phyloP scores from a whole-genome alignment of 2,888 invertebrate genomes.

The Oxytorus armatus region DNA sequence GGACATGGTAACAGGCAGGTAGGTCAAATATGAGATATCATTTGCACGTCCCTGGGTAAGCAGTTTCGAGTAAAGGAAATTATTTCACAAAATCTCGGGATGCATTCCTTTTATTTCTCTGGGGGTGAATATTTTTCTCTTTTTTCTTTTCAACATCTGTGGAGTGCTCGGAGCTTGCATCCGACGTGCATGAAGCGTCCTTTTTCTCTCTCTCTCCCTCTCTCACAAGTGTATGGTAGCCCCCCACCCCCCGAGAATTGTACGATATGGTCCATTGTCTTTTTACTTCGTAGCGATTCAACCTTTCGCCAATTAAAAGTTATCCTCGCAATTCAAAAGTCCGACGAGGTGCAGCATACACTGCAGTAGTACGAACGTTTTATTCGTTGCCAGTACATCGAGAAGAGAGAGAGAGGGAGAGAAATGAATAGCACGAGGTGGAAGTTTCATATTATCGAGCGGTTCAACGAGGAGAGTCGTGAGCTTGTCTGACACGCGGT shows the following conservation, averaged over 20 bases:
- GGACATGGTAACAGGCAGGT: background rate
- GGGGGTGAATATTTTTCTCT: conserved; percentile 9
- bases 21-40: background rate
- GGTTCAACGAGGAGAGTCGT: conserved; percentile 50
- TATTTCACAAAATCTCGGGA: background rate
- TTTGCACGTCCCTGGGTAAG: background rate
- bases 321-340: conserved; percentile 51
- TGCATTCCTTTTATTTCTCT: background rate
- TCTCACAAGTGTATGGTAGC: conserved; percentile 10
- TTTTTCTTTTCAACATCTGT: conserved; percentile 1
- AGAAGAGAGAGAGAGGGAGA: conserved; percentile 9
- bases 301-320: conserved; percentile 64
- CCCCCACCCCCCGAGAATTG: conserved; percentile 5
- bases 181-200: background rate
- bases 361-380: conserved; percentile 46
- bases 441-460: conserved; percentile 59
- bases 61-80: background rate
- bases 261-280: conserved; percentile 53
- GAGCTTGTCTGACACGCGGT: conserved; percentile 23
- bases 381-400: too few relatives aligned
- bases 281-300: conserved; percentile 43
- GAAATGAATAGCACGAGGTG: conserved; percentile 8
- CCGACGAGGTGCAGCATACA: conserved; percentile 20
- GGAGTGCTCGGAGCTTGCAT: background rate
- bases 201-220: background rate